Evolutionary conservation across 2,888 invertebrate genomes (phyloP).

Genomic region (Drosophila mimica): DNA sequence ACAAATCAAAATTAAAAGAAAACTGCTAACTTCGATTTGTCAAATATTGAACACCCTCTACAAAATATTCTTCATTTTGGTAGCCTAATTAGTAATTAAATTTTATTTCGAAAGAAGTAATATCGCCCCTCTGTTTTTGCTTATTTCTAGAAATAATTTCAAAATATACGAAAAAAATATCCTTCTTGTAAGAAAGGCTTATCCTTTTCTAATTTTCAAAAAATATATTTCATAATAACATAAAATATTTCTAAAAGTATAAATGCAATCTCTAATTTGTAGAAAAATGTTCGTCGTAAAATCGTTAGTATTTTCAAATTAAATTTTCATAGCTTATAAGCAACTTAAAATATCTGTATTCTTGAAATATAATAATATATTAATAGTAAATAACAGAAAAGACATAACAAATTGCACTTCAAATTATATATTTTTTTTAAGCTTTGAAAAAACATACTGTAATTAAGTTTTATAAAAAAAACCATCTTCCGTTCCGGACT

Average conservation of each 20-base stretch:
- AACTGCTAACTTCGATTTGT: not conserved
- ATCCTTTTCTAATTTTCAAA: not conserved
- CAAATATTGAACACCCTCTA: conserved; percentile 9
- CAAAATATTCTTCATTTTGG: not conserved
- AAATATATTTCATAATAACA: not conserved
- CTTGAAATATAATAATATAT: not conserved
- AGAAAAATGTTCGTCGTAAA: too few relatives aligned
- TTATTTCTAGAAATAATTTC: not conserved
- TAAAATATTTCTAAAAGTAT: not conserved
- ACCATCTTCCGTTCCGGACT: too few relatives aligned
- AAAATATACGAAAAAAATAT: not conserved
- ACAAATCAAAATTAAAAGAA: not conserved
- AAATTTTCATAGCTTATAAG: too few relatives aligned
- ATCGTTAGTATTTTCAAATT: too few relatives aligned
- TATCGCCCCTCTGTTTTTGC: not conserved
- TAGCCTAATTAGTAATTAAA: not conserved
- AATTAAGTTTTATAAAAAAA: too few relatives aligned
- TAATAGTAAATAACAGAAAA: not conserved
- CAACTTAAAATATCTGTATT: not conserved
- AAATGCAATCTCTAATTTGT: too few relatives aligned
- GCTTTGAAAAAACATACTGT: too few relatives aligned
- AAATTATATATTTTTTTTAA: too few relatives aligned
- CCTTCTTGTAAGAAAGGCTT: not conserved
- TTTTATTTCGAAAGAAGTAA: not conserved
- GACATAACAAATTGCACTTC: too few relatives aligned